Conservation (phyloP, 2,888 invertebrate species). For the Ennomos fuscantarius region DNA sequence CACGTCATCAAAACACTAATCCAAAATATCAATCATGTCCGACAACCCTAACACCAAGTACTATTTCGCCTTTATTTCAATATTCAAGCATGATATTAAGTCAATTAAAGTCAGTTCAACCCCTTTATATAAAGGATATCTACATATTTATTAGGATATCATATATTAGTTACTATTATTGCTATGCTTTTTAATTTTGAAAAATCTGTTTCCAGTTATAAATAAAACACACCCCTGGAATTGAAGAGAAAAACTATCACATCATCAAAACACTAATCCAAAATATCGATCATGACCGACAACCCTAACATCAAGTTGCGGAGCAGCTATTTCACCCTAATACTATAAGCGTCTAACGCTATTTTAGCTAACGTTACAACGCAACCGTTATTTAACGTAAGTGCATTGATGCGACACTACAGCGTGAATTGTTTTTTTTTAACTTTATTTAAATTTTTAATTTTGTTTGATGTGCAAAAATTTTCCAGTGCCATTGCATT, state of each 20-base stretch:
- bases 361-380: constrained; percentile 33
- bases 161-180: too few species aligned
- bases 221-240: too few species aligned
- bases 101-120: too few species aligned
- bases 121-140: too few species aligned
- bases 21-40: constrained; percentile 21
- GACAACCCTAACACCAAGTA: constrained; percentile 23
- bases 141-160: too few species aligned
- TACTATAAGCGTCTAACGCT: constrained; percentile 25
- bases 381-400: constrained; percentile 30
- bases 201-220: too few species aligned
- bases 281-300: constrained; percentile 21
- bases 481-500: background rate
- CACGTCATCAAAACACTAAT: constrained; percentile 11
- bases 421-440: constrained; percentile 12
- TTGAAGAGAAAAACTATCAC: background rate
- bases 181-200: too few species aligned
- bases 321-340: constrained; percentile 6
- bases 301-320: constrained; percentile 20
- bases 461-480: too few species aligned
- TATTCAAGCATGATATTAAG: too few species aligned
- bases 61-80: background rate
- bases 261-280: constrained; percentile 15
- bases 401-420: constrained; percentile 16
- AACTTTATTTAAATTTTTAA: too few species aligned